These are phyloP conservation scores for Sogatella furcifera DNA, from an alignment of 1,140 invertebrate genomes.

Conservation along the genomic window DNA sequence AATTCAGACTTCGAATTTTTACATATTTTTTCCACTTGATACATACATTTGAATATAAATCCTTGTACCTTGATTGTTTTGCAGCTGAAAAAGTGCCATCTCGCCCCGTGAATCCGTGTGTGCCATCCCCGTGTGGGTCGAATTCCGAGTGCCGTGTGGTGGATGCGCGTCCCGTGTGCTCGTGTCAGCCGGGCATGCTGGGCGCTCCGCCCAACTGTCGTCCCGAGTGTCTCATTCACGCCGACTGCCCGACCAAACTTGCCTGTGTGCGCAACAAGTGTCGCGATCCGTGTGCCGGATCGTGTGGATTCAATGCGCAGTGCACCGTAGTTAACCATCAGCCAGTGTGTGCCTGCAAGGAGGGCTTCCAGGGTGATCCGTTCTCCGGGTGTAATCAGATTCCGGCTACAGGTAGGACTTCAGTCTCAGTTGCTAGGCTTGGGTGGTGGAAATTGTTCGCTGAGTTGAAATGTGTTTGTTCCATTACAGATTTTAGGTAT, in stretches of 20 bases:
- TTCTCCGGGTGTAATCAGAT: constrained; percentile 31
- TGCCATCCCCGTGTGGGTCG: constrained; percentile 70
- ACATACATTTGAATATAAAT: no score
- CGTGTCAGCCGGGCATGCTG: constrained; percentile 63
- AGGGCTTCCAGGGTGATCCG: constrained; percentile 39
- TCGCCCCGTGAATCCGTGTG: constrained; percentile 48
- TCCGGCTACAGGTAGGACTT: constrained; percentile 23
- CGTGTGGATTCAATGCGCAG: constrained; percentile 36
- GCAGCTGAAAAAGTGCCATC: constrained; percentile 24
- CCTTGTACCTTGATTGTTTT: no score
- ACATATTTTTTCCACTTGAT: no score
- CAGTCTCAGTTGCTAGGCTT: not conserved
- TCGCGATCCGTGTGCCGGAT: constrained; percentile 34
- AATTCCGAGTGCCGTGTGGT: constrained; percentile 65
- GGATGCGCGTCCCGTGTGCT: constrained; percentile 58
- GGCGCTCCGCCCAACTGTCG: constrained; percentile 38
- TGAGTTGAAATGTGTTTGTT: not conserved
- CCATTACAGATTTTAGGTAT: not conserved
- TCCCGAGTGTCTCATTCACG: constrained; percentile 35
- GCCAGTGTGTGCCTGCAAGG: constrained; percentile 35
- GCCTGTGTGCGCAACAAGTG: constrained; percentile 32
- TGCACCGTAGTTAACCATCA: constrained; percentile 36
- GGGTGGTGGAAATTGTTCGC: not conserved
- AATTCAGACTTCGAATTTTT: no score
- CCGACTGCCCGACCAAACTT: constrained; percentile 31